Percentiles rank a stretch among this genome's conserved stretches.
Evolutionary conservation across 1,140 invertebrate genomes (phyloP).

Genomic region (Dendroctonus ponderosae): DNA sequence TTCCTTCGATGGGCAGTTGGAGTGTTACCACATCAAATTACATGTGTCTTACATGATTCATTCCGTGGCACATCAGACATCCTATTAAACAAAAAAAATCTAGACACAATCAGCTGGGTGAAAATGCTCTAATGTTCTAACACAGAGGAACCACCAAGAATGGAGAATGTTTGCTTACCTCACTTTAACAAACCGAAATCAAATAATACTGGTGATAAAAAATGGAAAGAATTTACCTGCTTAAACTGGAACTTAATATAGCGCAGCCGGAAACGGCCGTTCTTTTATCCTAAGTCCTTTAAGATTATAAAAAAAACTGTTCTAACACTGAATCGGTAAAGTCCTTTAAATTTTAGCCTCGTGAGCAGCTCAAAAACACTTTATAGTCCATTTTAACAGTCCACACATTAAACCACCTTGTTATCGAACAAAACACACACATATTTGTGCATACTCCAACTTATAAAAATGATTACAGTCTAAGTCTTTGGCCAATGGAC

Average conservation of each 20-base stretch:
- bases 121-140: too few relatives aligned
- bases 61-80: constrained; percentile 5
- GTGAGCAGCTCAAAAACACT: constrained; percentile 17
- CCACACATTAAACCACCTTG: constrained; percentile 4
- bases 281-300: constrained; percentile 8
- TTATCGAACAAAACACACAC: background rate
- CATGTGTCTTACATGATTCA: background rate
- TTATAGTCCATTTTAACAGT: background rate
- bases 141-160: background rate
- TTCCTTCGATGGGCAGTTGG: background rate
- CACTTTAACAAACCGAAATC: constrained; percentile 1
- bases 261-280: background rate
- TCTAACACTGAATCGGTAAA: background rate
- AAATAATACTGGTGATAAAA: constrained; percentile 4
- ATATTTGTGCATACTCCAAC: background rate
- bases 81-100: constrained; percentile 18
- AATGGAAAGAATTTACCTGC: constrained; percentile 32
- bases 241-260: constrained; percentile 15
- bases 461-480: background rate
- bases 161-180: background rate
- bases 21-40: background rate
- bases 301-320: background rate
- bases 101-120: too few relatives aligned
- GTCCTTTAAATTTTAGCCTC: constrained; percentile 13
- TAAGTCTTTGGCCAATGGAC: constrained; percentile 1